Evolutionary conservation across 2,113 vertebrate genomes (phyloP).

Genomic region (Apeltes quadracus): DNA sequence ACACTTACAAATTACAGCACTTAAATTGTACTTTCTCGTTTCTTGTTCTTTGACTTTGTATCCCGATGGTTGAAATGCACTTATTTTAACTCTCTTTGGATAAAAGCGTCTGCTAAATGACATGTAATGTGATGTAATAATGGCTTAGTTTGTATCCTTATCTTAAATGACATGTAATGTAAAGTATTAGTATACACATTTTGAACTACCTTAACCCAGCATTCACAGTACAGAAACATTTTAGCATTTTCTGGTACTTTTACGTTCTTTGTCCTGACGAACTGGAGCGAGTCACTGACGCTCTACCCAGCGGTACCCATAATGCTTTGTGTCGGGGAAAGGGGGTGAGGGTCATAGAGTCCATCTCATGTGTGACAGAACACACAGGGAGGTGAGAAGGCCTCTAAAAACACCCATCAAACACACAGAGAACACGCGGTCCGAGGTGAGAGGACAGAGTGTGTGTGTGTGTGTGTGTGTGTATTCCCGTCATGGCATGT

Average conservation of each 20-base stretch:
- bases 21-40: too few relatives aligned
- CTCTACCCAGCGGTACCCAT: not conserved
- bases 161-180: not conserved
- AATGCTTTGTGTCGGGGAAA: not conserved
- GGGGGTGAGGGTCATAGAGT: not conserved
- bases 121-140: too few relatives aligned
- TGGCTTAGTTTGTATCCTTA: too few relatives aligned
- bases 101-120: too few relatives aligned
- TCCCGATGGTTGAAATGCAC: too few relatives aligned
- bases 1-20: too few relatives aligned
- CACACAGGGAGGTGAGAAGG: conserved; percentile 50
- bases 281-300: not conserved
- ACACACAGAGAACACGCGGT: conserved; percentile 20
- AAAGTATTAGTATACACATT: not conserved
- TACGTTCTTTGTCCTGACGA: not conserved
- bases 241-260: not conserved
- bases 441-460: conserved; percentile 37
- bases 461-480: conserved; percentile 6
- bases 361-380: conserved; percentile 56
- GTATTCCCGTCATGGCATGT: conserved; percentile 10
- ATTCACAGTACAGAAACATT: not conserved
- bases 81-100: too few relatives aligned
- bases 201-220: not conserved
- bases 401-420: conserved; percentile 53
- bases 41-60: too few relatives aligned